Conservation (phyloP, 2,113 vertebrate species). For the Microtus ochrogaster region DNA sequence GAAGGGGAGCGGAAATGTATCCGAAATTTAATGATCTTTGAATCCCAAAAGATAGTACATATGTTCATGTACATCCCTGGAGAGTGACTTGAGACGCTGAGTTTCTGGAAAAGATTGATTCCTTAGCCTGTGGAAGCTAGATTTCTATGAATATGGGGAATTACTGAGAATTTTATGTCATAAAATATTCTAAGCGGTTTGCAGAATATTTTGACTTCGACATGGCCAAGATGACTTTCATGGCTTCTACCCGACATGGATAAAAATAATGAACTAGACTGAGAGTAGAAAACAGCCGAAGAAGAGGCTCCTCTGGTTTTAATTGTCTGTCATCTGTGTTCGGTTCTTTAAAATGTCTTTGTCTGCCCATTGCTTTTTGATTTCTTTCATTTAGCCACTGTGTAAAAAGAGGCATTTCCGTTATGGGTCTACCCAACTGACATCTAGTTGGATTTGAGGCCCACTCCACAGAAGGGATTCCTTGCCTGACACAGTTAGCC, state of each 20-base stretch:
- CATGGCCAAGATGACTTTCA: background rate
- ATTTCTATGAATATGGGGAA: background rate
- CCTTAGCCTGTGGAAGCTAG: background rate
- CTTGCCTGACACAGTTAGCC: background rate
- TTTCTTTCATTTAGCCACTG: background rate
- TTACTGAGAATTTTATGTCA: background rate
- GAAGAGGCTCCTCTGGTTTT: constrained; percentile 17
- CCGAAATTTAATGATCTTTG: background rate
- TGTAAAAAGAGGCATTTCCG: too few species aligned
- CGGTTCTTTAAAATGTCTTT: constrained; percentile 52
- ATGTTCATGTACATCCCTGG: background rate
- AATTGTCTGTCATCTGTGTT: constrained; percentile 40
- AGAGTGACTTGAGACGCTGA: background rate
- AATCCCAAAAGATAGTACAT: background rate
- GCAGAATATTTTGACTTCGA: background rate
- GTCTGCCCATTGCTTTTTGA: background rate
- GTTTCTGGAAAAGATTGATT: constrained; percentile 27
- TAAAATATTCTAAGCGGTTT: background rate
- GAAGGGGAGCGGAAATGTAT: background rate
- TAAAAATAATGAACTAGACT: constrained; percentile 5
- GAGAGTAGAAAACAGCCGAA: background rate
- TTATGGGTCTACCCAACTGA: too few species aligned
- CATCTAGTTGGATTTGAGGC: background rate
- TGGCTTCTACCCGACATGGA: background rate
- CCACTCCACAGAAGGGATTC: background rate